These are phyloP conservation scores for Euphydryas editha DNA, from an alignment of 2,888 invertebrate species.

Conservation along the genomic window DNA sequence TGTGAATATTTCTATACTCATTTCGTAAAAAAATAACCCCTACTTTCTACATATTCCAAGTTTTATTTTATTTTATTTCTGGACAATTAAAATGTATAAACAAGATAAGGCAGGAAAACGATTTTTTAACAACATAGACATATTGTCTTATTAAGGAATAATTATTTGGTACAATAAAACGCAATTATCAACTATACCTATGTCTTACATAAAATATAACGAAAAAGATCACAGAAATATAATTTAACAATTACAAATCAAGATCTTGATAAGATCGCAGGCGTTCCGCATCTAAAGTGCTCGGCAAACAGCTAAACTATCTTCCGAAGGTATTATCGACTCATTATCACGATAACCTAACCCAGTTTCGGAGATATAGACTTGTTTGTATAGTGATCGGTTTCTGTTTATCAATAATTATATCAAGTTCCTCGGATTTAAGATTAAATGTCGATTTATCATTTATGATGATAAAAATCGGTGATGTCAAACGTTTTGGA, in stretches of 20 bases:
- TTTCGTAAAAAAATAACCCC: no score
- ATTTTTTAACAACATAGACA: no score
- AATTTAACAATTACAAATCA: constrained; percentile 26
- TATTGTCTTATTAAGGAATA: no score
- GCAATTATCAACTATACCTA: no score
- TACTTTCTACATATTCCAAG: no score
- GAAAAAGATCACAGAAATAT: constrained; percentile 14
- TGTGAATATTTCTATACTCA: no score
- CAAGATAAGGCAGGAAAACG: no score
- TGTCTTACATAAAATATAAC: neutral
- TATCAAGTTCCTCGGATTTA: constrained; percentile 22
- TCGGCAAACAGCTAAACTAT: constrained; percentile 65
- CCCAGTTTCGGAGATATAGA: constrained; percentile 61
- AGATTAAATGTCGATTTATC: neutral
- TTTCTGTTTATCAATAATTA: constrained; percentile 25
- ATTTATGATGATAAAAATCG: no score
- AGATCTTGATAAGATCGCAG: constrained; percentile 43
- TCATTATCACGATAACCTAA: constrained; percentile 68
- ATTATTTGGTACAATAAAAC: no score
- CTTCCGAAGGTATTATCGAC: constrained; percentile 65
- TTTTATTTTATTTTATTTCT: no score
- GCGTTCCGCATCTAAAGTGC: constrained; percentile 59
- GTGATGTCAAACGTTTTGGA: no score
- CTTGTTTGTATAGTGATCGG: constrained; percentile 34
- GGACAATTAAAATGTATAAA: no score